Percentiles rank a stretch among this genome's conserved stretches.
phyloP scores from a whole-genome alignment of 2,888 invertebrate genomes.

The Drosophila maculinotata region DNA sequence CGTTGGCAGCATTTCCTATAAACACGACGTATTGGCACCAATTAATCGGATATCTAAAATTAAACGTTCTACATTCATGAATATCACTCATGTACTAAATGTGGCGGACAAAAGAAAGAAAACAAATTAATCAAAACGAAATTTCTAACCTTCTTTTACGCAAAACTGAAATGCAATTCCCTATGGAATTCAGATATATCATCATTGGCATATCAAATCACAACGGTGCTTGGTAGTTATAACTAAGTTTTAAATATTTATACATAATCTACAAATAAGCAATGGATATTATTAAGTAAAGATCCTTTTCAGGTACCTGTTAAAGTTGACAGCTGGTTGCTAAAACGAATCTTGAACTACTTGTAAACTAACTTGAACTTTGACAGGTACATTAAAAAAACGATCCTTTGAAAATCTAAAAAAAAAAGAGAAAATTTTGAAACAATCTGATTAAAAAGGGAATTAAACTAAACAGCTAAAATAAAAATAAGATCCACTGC shows the following conservation, averaged over 20 bases:
- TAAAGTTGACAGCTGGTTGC: neutral
- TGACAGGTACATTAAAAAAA: neutral
- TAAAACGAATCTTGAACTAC: neutral
- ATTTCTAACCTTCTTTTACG: constrained; percentile 60
- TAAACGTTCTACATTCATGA: constrained; percentile 29
- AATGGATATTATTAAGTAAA: constrained; percentile 26
- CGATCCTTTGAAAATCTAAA: too few relatives aligned
- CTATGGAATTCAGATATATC: constrained; percentile 39
- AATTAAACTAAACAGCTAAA: neutral
- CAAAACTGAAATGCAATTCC: constrained; percentile 28
- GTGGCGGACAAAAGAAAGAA: constrained; percentile 18
- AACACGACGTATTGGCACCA: constrained; percentile 52
- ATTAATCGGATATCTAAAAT: constrained; percentile 49
- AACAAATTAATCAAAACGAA: constrained; percentile 30
- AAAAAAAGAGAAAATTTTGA: too few relatives aligned
- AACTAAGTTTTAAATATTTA: constrained; percentile 20
- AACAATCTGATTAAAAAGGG: too few relatives aligned
- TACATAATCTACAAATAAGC: constrained; percentile 10
- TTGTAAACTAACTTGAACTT: neutral
- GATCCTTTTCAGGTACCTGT: neutral
- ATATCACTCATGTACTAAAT: constrained; percentile 20
- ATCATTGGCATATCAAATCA: constrained; percentile 67
- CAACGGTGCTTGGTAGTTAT: constrained; percentile 71
- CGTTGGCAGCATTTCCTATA: constrained; percentile 65
- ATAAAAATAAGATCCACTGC: constrained; percentile 22